These are phyloP conservation scores for Laticauda colubrina DNA, from an alignment of 2,113 vertebrate genomes.

Conservation along the genomic window DNA sequence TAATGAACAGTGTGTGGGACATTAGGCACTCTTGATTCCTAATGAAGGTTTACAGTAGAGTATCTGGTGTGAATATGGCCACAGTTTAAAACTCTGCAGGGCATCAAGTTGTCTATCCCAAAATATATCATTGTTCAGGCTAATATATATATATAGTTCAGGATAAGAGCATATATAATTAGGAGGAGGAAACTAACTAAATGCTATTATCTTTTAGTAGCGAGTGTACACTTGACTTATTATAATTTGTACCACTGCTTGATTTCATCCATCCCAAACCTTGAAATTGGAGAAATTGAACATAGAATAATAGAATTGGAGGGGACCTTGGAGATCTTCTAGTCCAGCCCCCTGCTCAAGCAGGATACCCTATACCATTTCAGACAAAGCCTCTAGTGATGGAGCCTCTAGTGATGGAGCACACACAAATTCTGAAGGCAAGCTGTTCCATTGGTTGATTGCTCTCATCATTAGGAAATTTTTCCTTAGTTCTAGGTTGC, in stretches of 20 bases:
- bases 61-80: not conserved
- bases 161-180: not conserved
- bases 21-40: not conserved
- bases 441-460: not conserved
- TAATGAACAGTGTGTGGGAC: not conserved
- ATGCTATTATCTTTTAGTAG: not conserved
- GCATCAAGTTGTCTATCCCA: not conserved
- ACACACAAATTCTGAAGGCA: not conserved
- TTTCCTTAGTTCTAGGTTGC: not conserved
- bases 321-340: no score
- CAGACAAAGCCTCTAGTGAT: not conserved
- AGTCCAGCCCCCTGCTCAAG: no score
- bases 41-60: not conserved
- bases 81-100: not conserved
- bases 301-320: no score
- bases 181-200: not conserved
- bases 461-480: no score
- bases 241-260: not conserved
- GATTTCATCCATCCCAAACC: not conserved
- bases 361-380: not conserved
- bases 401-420: not conserved
- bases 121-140: not conserved
- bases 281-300: not conserved
- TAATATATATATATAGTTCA: not conserved
- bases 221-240: not conserved